Conservation (phyloP, 2,888 invertebrate species). For the Eueremaeus valkanovi region DNA sequence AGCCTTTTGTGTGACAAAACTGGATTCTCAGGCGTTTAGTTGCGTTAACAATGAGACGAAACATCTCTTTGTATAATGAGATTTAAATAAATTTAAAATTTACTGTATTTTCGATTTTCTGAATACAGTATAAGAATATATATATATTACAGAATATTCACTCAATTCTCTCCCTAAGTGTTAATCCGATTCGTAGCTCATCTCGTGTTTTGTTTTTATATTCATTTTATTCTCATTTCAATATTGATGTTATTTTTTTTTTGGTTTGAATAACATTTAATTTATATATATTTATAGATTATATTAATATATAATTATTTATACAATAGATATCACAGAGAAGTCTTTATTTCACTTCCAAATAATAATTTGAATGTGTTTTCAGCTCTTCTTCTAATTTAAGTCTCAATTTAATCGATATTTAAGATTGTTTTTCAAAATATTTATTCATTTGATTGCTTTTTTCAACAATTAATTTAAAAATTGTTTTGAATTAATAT, state of each 20-base stretch:
- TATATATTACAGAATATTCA: background rate
- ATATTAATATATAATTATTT: background rate
- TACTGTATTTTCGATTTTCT: too few relatives aligned
- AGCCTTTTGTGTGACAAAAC: too few relatives aligned
- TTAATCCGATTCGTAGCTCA: constrained; percentile 1
- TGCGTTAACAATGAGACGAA: background rate
- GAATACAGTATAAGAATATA: too few relatives aligned
- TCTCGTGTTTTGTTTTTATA: background rate
- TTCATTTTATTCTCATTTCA: background rate
- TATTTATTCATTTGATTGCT: background rate
- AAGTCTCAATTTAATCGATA: background rate
- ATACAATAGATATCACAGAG: constrained; percentile 14
- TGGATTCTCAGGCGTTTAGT: too few relatives aligned
- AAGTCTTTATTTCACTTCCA: background rate
- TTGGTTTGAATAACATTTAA: background rate
- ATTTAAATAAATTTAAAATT: background rate
- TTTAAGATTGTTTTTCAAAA: background rate
- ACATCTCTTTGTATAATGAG: background rate
- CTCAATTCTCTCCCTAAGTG: background rate
- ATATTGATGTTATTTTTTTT: background rate
- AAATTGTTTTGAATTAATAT: background rate
- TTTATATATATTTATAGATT: background rate
- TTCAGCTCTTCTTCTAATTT: background rate
- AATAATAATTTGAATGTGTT: background rate
- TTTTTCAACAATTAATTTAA: background rate